Conservation (phyloP, 2,888 invertebrate species). For the Tenthredo livida region DNA sequence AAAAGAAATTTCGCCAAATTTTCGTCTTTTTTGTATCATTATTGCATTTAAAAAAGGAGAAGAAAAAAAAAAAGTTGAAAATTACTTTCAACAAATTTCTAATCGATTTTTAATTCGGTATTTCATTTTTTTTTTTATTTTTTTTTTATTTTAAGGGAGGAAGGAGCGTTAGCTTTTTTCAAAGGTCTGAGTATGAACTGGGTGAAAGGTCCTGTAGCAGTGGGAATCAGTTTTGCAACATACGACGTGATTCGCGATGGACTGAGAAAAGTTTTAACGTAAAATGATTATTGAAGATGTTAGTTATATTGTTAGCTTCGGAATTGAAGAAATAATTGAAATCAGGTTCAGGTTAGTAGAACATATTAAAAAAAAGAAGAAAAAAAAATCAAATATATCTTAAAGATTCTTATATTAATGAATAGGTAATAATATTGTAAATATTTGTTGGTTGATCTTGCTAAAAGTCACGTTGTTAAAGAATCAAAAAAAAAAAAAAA, state of each 20-base stretch:
- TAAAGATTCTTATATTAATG: conserved; percentile 10
- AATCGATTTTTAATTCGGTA: conserved; percentile 23
- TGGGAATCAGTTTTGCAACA: conserved; percentile 97
- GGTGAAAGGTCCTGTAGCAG: conserved; percentile 95
- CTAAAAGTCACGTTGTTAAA: conserved; percentile 28
- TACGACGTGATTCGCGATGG: conserved; percentile 89
- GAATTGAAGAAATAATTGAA: not conserved
- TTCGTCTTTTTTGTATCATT: not conserved
- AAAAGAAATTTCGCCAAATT: not conserved
- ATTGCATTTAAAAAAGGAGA: too few relatives aligned
- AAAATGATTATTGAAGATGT: not conserved
- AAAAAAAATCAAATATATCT: conserved; percentile 11
- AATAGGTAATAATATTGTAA: not conserved
- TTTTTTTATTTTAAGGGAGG: conserved; percentile 84
- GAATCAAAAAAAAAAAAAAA: not conserved
- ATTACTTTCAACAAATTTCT: not conserved
- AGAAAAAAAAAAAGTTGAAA: too few relatives aligned
- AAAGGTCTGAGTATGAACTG: conserved; percentile 99
- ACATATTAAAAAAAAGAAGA: not conserved
- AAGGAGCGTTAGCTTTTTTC: conserved; percentile 96
- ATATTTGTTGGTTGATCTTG: conserved; percentile 13
- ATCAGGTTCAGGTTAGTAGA: not conserved
- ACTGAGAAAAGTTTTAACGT: conserved; percentile 77
- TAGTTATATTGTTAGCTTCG: not conserved
- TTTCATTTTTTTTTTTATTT: too few relatives aligned